These are phyloP conservation scores for Maniola hyperantus DNA, from an alignment of 2,888 invertebrate genomes.

Conservation along the genomic window DNA sequence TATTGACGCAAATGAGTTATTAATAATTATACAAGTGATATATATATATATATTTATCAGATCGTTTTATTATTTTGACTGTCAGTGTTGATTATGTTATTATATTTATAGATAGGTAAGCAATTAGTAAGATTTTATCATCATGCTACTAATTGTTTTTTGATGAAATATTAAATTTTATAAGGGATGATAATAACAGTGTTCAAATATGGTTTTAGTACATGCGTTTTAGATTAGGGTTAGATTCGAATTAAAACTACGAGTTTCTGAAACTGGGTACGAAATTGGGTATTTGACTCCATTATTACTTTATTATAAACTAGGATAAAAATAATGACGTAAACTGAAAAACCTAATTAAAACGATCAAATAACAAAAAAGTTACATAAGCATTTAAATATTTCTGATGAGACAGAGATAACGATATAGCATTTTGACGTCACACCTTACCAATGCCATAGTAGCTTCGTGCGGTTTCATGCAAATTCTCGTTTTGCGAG, in stretches of 20 bases:
- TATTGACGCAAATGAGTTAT: not conserved
- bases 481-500: too few species aligned
- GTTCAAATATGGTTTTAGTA: not conserved
- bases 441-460: too few species aligned
- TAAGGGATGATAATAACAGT: not conserved
- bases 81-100: not conserved
- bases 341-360: too few species aligned
- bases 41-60: slow-evolving; percentile 8
- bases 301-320: too few species aligned
- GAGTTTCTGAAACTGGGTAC: not conserved
- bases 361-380: too few species aligned
- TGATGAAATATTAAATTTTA: slow-evolving; percentile 15
- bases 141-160: slow-evolving; percentile 10
- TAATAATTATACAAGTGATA: slow-evolving; percentile 7
- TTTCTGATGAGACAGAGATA: too few species aligned
- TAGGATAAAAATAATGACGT: too few species aligned
- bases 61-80: not conserved
- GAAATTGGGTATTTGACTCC: too few species aligned
- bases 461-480: too few species aligned
- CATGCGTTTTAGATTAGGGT: slow-evolving; percentile 31
- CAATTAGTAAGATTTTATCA: slow-evolving; percentile 12
- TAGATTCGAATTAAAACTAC: slow-evolving; percentile 8
- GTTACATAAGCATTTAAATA: too few species aligned
- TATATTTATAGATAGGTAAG: not conserved
- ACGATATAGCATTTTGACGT: too few species aligned